Base-by-base conservation (phyloP, 2,797 vertebrate species). In the Fundulus diaphanus region DNA sequence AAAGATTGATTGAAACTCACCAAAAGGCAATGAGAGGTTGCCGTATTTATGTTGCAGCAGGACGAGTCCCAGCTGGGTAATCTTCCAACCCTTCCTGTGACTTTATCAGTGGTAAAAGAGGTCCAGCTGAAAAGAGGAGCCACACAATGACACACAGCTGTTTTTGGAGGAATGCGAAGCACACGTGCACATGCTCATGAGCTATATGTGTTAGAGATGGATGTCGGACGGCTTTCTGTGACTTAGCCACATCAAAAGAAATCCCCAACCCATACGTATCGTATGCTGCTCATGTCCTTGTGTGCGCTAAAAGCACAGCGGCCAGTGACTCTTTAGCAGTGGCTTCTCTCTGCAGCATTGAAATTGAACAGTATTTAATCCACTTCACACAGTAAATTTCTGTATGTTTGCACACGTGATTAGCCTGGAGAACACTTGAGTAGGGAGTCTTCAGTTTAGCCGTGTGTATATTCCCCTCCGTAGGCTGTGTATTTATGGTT, bases 1-100 rank as follows among this genome's bases (percentile, higher is more conserved):
- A 51, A 42, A 54, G 69, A 77, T 37, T 13, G 71, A 77, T 57
- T 81, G 61, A 65, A 29, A 75, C 24, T 72, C 7, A 27, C 37
- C 49, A 13, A 73, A 51, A 66, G 69, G 42, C 8, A 22, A 59
- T 68, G 79, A 71, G 78, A 57, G 74, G 66, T 31, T 59, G 66
- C n/a, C 27, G 52, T 88, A 77, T 87, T 83, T 83, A 48, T 81
- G 63, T 71, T 82, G 77, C 49, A 70, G 71, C 81, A 70, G 68
- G 84, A 71, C 72, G 78, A 85, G 84, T 59, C 78, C 70, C 92
- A 92, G 90, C 92, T 92, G 92, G 89, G 82, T 83, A 88, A 89
- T 86, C 87, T 48, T 73, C 86, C 82, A 88, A 89, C 80, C 89
- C 81, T 82, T 84, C 76, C 77, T 82, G 83, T 79, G 83, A 89